These are phyloP conservation scores for Engraulis encrasicolus DNA, from an alignment of 2,113 vertebrate species.

Conservation along the genomic window DNA sequence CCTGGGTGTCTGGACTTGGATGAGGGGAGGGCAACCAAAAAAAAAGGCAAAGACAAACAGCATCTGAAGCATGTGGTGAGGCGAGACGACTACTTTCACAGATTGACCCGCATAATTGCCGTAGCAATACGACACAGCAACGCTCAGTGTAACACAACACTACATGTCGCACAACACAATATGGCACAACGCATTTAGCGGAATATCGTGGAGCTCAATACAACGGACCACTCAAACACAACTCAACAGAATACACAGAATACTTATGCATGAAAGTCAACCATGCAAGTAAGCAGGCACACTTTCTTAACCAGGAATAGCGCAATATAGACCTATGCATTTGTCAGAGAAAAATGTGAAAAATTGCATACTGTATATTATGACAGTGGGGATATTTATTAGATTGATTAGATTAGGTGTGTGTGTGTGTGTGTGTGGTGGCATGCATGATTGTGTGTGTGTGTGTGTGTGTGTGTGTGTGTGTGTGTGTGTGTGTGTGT, in stretches of 20 bases:
- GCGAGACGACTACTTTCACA: slow-evolving; percentile 69
- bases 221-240: too few species aligned
- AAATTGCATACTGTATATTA: slow-evolving; percentile 73
- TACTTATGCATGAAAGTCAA: too few species aligned
- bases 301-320: too few species aligned
- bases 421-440: neutral
- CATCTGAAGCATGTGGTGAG: neutral
- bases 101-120: slow-evolving; percentile 72
- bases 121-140: slow-evolving; percentile 25
- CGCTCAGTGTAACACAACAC: too few species aligned
- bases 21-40: slow-evolving; percentile 72
- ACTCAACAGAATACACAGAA: too few species aligned
- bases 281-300: slow-evolving; percentile 54
- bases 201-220: too few species aligned
- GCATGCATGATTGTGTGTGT: slow-evolving; percentile 56
- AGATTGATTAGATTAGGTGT: slow-evolving; percentile 69
- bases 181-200: too few species aligned
- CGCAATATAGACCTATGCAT: too few species aligned
- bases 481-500: slow-evolving; percentile 1
- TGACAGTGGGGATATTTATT: slow-evolving; percentile 71
- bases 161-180: too few species aligned
- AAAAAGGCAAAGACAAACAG: neutral
- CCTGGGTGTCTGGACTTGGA: slow-evolving; percentile 70
- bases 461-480: slow-evolving; percentile 12
- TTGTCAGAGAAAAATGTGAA: too few species aligned